Conservation (phyloP, 1,140 invertebrate genomes). For the Heliconius himera region DNA sequence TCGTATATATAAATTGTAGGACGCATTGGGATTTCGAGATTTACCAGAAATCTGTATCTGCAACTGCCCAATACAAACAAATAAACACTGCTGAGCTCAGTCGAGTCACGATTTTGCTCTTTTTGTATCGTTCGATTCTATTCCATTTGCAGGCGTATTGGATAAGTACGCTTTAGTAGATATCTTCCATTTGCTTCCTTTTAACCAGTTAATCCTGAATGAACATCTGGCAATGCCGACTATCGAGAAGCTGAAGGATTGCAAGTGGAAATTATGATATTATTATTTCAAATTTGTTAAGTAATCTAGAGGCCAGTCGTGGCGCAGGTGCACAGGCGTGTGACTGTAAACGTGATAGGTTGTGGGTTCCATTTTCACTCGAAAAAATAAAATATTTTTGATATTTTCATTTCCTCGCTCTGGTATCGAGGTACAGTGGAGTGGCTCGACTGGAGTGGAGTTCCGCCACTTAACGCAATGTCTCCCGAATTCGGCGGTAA, state of each 20-base stretch:
- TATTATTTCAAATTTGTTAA: background rate
- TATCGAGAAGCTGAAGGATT: constrained; percentile 2
- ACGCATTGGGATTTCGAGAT: constrained; percentile 28
- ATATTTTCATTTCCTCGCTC: too few species aligned
- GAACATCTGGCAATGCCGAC: constrained; percentile 24
- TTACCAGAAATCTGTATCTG: constrained; percentile 31
- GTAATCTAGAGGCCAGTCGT: background rate
- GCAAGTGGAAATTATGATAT: background rate
- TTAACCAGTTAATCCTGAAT: constrained; percentile 26
- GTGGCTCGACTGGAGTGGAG: too few species aligned
- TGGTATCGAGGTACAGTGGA: too few species aligned
- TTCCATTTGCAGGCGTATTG: constrained; percentile 42
- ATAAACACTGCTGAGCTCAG: constrained; percentile 32
- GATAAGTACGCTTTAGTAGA: constrained; percentile 36
- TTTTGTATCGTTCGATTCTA: constrained; percentile 47
- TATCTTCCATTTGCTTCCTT: constrained; percentile 35
- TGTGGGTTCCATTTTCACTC: too few species aligned
- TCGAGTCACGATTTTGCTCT: constrained; percentile 35
- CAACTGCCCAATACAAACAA: constrained; percentile 35
- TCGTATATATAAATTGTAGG: constrained; percentile 16
- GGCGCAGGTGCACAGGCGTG: too few species aligned
- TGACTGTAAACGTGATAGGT: too few species aligned
- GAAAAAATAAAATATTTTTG: too few species aligned
- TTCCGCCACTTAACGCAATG: too few species aligned
- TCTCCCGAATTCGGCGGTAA: too few species aligned